A percentile compares a stretch with the other conserved stretches of the same genome.
phyloP scores from a whole-genome alignment of 2,888 invertebrate genomes.

The Pheosia tremula region DNA sequence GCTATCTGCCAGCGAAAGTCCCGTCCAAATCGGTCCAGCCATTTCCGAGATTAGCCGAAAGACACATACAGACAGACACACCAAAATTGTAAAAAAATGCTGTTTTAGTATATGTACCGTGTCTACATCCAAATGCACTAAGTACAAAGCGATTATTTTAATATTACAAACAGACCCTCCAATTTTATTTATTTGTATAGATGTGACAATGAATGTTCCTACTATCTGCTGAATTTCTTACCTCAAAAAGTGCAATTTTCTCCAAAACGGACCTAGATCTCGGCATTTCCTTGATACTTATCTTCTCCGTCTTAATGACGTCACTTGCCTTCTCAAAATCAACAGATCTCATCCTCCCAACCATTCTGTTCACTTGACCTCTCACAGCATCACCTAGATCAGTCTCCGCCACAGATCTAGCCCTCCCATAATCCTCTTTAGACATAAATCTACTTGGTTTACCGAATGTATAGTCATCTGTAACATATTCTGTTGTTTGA shows the following conservation, averaged over 20 bases:
- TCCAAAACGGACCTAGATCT: conserved; percentile 62
- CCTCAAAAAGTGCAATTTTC: conserved; percentile 74
- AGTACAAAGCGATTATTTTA: too few relatives aligned
- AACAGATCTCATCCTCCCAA: conserved; percentile 61
- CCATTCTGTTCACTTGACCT: conserved; percentile 59
- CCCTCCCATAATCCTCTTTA: conserved; percentile 39
- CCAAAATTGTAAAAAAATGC: too few relatives aligned
- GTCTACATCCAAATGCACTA: too few relatives aligned
- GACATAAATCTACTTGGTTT: not conserved
- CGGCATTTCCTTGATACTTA: conserved; percentile 58
- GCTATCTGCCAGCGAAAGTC: too few relatives aligned
- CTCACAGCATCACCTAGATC: conserved; percentile 58
- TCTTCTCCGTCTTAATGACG: conserved; percentile 48
- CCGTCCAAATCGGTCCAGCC: too few relatives aligned
- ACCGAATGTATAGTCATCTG: not conserved
- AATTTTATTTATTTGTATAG: too few relatives aligned
- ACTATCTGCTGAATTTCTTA: conserved; percentile 30
- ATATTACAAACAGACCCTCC: too few relatives aligned
- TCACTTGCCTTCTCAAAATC: conserved; percentile 38
- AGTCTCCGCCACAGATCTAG: conserved; percentile 61
- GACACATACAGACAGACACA: too few relatives aligned
- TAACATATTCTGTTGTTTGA: not conserved
- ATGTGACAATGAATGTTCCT: too few relatives aligned
- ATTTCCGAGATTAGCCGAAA: too few relatives aligned
- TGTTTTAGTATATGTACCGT: too few relatives aligned